Conservation (phyloP, 2,888 invertebrate species). For the Eucera pruinosa region DNA sequence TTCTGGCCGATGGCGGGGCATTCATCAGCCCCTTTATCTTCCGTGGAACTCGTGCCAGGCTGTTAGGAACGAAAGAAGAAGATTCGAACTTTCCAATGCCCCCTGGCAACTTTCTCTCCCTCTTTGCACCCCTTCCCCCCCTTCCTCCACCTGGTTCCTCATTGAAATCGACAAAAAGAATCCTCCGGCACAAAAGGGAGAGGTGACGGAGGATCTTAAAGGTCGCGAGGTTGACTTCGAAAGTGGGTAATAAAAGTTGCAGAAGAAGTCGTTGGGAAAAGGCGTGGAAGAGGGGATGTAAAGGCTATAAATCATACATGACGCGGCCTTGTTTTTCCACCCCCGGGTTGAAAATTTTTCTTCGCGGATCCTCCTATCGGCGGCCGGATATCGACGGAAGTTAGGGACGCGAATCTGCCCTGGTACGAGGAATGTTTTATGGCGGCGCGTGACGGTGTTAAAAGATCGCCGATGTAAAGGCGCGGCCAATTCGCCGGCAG, state of each 20-base stretch:
- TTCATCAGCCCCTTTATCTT: conserved; percentile 67
- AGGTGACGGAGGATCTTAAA: conserved; percentile 57
- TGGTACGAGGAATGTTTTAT: conserved; percentile 13
- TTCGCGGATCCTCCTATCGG: conserved; percentile 24
- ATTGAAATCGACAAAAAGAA: conserved; percentile 49
- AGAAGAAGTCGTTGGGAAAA: conserved; percentile 46
- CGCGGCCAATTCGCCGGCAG: not conserved
- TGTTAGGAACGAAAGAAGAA: conserved; percentile 53
- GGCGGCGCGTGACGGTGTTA: conserved; percentile 16
- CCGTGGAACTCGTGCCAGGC: conserved; percentile 51
- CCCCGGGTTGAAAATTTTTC: conserved; percentile 34
- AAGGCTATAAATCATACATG: conserved; percentile 67
- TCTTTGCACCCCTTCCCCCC: not conserved
- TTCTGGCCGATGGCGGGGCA: conserved; percentile 37
- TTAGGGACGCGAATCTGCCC: not conserved
- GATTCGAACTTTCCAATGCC: conserved; percentile 60
- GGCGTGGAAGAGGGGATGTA: conserved; percentile 28
- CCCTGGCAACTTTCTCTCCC: conserved; percentile 41
- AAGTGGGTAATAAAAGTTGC: conserved; percentile 71
- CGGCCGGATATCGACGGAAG: conserved; percentile 15
- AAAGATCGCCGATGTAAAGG: not conserved
- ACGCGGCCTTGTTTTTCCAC: conserved; percentile 62
- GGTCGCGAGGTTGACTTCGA: conserved; percentile 71
- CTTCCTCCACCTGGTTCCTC: conserved; percentile 5
- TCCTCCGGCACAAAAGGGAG: conserved; percentile 25